Evolutionary conservation across 2,888 invertebrate species (phyloP).

Genomic region (Romanomermis culicivorax): DNA sequence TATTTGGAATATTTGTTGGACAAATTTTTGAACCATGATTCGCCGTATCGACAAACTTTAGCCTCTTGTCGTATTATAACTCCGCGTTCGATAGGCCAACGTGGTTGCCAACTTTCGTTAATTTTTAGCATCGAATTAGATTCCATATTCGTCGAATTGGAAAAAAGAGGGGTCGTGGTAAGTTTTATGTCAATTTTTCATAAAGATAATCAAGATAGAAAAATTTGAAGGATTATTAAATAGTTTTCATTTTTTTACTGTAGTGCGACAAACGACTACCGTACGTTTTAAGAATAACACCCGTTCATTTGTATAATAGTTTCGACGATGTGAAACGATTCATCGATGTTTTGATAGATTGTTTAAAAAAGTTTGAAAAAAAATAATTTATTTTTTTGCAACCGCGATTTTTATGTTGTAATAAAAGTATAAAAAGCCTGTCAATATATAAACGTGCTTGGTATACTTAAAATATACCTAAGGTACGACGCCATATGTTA

Average conservation of each 20-base stretch:
- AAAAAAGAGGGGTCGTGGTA: constrained; percentile 36
- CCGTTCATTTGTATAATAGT: constrained; percentile 37
- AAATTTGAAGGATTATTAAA: no score
- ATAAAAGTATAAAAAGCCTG: no score
- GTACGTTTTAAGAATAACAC: constrained; percentile 35
- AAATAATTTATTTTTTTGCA: no score
- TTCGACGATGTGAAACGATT: constrained; percentile 34
- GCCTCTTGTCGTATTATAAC: constrained; percentile 33
- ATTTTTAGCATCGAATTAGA: constrained; percentile 31
- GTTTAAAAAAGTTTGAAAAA: not conserved
- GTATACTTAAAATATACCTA: no score
- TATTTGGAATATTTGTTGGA: constrained; percentile 35
- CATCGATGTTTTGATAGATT: constrained; percentile 14
- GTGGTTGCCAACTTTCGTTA: constrained; percentile 38
- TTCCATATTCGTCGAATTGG: constrained; percentile 32
- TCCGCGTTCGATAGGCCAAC: constrained; percentile 33
- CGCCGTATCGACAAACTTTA: constrained; percentile 7
- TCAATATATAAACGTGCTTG: no score
- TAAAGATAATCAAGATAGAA: no score
- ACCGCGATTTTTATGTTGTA: no score
- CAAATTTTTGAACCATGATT: constrained; percentile 18
- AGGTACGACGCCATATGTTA: no score
- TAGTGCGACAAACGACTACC: constrained; percentile 37
- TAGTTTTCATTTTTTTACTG: no score
- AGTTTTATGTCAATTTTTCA: constrained; percentile 15